A percentile compares a stretch with the other conserved stretches of the same genome.
phyloP scores from a whole-genome alignment of 2,888 invertebrate genomes.

The Parnassius mnemosyne region DNA sequence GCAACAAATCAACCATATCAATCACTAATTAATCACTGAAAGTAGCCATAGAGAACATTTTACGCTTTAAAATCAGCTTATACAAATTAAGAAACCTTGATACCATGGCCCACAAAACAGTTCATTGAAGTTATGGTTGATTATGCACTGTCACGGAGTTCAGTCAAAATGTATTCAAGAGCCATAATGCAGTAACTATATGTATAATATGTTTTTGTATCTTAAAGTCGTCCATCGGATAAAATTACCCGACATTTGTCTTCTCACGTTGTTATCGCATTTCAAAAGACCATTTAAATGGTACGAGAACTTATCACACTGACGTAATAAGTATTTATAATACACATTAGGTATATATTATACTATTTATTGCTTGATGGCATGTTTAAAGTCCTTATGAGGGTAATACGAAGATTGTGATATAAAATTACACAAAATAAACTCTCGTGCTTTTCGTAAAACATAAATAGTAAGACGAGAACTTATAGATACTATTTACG shows the following conservation, averaged over 20 bases:
- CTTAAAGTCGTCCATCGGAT: constrained; percentile 19
- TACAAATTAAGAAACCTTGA: constrained; percentile 17
- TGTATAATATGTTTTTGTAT: constrained; percentile 5
- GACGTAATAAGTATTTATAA: constrained; percentile 13
- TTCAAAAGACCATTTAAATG: constrained; percentile 15
- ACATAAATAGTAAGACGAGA: constrained; percentile 35
- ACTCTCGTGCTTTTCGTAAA: constrained; percentile 31
- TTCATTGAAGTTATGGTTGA: constrained; percentile 1
- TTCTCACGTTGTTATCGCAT: constrained; percentile 9
- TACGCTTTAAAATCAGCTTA: constrained; percentile 36
- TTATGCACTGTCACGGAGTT: constrained; percentile 6
- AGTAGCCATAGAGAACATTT: constrained; percentile 51
- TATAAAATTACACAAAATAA: constrained; percentile 28
- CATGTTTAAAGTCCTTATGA: constrained; percentile 2
- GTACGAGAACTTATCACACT: constrained; percentile 19
- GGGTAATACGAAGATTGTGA: constrained; percentile 1
- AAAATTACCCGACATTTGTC: constrained; percentile 21
- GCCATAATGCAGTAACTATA: not conserved
- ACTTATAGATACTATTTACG: constrained; percentile 39
- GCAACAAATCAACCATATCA: constrained; percentile 69
- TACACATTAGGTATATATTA: constrained; percentile 16
- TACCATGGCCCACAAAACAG: not conserved
- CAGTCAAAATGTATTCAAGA: not conserved
- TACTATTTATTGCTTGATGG: not conserved
- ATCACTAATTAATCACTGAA: constrained; percentile 75